Base-by-base conservation (phyloP, 2,888 invertebrate genomes). In the Latrodectus elegans region DNA sequence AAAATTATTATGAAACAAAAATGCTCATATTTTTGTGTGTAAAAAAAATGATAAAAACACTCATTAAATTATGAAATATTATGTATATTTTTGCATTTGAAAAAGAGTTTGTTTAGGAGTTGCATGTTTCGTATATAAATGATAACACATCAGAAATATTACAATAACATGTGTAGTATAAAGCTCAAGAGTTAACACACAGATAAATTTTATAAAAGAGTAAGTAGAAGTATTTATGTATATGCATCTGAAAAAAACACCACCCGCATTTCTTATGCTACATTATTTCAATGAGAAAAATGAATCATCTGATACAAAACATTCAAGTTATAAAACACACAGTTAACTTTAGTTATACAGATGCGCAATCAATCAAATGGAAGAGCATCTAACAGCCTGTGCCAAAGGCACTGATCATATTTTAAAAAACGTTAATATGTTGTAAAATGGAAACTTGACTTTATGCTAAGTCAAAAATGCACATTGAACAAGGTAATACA, bases 381-480 rank as follows among this genome's bases (percentile, higher is more conserved):
- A 87, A 87, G 86, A 87, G 86, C 81, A 70, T 87, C 72, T 67
- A 71, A 77, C 71, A 87, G 86, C 81, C 76, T 51, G 86, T 87
- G 86, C 86, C 86, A 87, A 81, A 87, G 86, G 86, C 86, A 87
- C 86, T 81, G 72, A 86, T 77, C 64, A 11, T 67, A 15, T 64
- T 70, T 76, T 76, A 76, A 55, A 82, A 75, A 53, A 65, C 49
- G 49, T 70, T 38, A 49, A 17, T 60, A 22, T 22, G 55, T 52
- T 49, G 26, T 74, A 49, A 68, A 60, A 65, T 76, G 81, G 76
- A 77, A 72, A 81, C 52, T 55, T 75, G 65, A 72, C 81, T 87
- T 77, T 38, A 81, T 81, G 72, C 86, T 77, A 73, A 82, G 81
- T 81, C 77, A 82, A 77, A 74, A 55, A 67, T 64, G 74, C 70